Evolutionary conservation across 2,113 vertebrate genomes (phyloP).

Genomic region (Leptobrachium leishanense): DNA sequence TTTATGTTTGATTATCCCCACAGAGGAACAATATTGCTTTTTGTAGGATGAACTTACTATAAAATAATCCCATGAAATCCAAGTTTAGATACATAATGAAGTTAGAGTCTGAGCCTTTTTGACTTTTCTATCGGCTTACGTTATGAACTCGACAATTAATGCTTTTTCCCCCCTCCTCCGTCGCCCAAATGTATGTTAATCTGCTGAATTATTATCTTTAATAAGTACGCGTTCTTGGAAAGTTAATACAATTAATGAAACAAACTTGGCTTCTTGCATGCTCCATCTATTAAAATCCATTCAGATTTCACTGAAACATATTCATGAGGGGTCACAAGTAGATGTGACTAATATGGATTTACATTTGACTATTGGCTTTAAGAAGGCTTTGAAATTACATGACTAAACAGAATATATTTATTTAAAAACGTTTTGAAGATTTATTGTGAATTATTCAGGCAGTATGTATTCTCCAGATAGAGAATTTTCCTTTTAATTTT

Average conservation of each 20-base stretch:
- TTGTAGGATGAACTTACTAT: too few species aligned
- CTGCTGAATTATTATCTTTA: conserved; percentile 33
- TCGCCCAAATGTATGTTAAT: conserved; percentile 31
- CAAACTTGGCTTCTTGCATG: neutral
- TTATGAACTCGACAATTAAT: conserved; percentile 20
- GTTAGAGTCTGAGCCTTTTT: neutral
- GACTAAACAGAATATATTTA: conserved; percentile 7
- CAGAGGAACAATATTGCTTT: too few species aligned
- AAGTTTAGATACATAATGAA: too few species aligned
- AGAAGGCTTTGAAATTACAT: conserved; percentile 20
- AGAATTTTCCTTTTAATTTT: too few species aligned
- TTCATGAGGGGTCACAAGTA: conserved; percentile 22
- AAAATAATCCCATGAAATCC: too few species aligned
- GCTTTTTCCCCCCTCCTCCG: conserved; percentile 19
- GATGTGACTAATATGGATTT: neutral
- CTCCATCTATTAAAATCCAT: neutral
- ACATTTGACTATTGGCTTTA: neutral
- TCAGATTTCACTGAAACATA: conserved; percentile 16
- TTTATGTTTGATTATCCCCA: too few species aligned
- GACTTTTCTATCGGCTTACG: conserved; percentile 21
- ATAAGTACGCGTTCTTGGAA: conserved; percentile 40
- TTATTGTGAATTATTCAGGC: too few species aligned
- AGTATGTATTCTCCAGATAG: too few species aligned
- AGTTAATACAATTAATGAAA: conserved; percentile 34
- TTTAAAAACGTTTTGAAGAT: too few species aligned